Percentiles rank a stretch among this genome's conserved stretches.
phyloP scores from a whole-genome alignment of 23 tunicate species.

The Ascidia mentula region DNA sequence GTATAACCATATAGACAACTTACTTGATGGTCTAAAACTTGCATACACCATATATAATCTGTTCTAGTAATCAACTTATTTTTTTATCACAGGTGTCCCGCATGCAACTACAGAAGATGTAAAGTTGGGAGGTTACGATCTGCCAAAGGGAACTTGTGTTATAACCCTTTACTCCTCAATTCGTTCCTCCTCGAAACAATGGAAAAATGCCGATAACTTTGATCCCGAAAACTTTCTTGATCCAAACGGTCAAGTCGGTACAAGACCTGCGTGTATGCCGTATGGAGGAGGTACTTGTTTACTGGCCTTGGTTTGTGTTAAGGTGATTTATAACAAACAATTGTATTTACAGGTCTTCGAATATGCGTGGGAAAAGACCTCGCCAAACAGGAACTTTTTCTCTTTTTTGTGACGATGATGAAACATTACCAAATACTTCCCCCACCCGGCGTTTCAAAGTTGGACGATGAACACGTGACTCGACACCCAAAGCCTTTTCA shows the following conservation, averaged over 20 bases:
- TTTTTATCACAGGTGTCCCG: neutral
- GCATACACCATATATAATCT: too few relatives aligned
- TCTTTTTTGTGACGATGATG: conserved; percentile 19
- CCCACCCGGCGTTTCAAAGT: neutral
- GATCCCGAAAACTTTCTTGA: conserved; percentile 24
- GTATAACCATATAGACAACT: neutral
- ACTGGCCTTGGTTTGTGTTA: too few relatives aligned
- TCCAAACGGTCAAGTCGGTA: conserved; percentile 8
- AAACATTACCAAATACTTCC: conserved; percentile 7
- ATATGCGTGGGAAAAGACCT: conserved; percentile 18
- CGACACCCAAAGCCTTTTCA: conserved; percentile 11
- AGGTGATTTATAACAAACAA: neutral
- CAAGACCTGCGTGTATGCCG: conserved; percentile 17
- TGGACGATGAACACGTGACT: neutral
- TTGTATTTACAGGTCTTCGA: conserved; percentile 25
- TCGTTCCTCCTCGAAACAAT: neutral
- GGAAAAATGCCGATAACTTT: conserved; percentile 22
- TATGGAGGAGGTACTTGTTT: conserved; percentile 9
- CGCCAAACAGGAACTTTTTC: conserved; percentile 26
- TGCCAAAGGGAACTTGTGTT: conserved; percentile 16
- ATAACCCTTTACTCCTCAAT: conserved; percentile 1
- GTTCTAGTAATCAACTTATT: too few relatives aligned
- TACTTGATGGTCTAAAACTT: too few relatives aligned
- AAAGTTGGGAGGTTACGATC: neutral
- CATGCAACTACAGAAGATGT: neutral